A percentile compares a stretch with the other conserved stretches of the same genome.
Evolutionary conservation across 2,113 vertebrate species (phyloP).

Genomic region (Phasianus colchicus): DNA sequence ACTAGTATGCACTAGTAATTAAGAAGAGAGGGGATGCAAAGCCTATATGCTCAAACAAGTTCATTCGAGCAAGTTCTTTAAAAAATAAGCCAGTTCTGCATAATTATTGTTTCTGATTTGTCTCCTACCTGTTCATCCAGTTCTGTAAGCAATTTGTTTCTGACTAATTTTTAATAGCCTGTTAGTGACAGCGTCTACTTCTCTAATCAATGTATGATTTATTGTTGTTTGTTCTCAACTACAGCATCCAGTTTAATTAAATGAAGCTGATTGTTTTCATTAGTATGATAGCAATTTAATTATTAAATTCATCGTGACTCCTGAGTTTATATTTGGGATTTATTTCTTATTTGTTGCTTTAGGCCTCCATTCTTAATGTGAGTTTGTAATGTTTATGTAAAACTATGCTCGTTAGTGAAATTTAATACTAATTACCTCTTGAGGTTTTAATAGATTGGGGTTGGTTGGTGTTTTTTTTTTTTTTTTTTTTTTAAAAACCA

Average conservation of each 20-base stretch:
- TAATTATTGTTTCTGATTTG: background rate
- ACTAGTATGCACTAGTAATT: background rate
- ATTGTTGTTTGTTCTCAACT: background rate
- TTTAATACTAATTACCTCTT: background rate
- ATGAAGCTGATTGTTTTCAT: background rate
- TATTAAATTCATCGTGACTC: constrained; percentile 1
- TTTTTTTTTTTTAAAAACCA: background rate
- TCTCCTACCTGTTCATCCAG: background rate
- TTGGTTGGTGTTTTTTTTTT: background rate
- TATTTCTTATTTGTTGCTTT: constrained; percentile 15
- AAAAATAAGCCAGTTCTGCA: no score
- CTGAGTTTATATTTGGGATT: background rate
- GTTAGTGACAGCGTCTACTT: background rate
- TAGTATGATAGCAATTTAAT: constrained; percentile 3
- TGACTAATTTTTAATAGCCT: constrained; percentile 5
- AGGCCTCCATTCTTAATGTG: background rate
- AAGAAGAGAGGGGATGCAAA: background rate
- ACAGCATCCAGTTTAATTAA: background rate
- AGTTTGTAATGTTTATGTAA: background rate
- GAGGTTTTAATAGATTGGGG: background rate
- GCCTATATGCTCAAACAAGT: background rate
- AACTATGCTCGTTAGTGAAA: background rate
- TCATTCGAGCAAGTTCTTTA: constrained; percentile 1
- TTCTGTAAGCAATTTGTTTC: constrained; percentile 16
- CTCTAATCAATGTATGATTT: background rate